Evolutionary conservation across 2,113 vertebrate genomes (phyloP).

Genomic region (Scomber scombrus): DNA sequence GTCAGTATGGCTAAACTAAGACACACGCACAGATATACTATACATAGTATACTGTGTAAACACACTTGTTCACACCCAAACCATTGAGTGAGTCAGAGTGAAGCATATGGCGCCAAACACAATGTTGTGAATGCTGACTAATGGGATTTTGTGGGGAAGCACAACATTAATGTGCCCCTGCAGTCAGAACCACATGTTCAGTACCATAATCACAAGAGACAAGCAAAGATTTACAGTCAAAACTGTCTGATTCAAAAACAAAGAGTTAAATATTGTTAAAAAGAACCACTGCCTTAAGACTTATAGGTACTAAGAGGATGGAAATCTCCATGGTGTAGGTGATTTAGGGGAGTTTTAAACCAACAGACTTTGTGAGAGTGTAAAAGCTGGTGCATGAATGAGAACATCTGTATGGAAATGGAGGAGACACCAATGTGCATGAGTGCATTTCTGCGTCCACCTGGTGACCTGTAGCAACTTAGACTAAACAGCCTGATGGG

Average conservation of each 20-base stretch:
- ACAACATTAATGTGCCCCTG: not conserved
- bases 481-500: constrained; percentile 72
- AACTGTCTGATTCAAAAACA: not conserved
- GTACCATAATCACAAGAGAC: not conserved
- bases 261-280: not conserved
- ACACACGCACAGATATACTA: not conserved
- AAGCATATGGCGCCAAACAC: not conserved
- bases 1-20: constrained; percentile 11
- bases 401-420: too few species aligned
- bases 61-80: constrained; percentile 6
- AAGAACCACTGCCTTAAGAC: too few species aligned
- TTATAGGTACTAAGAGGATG: too few species aligned
- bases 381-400: not conserved
- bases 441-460: not conserved
- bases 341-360: too few species aligned
- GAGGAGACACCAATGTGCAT: not conserved
- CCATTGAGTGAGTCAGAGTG: not conserved
- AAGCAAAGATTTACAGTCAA: not conserved
- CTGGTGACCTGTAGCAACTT: constrained; percentile 39
- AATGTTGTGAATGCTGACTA: constrained; percentile 16
- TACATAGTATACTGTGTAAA: not conserved
- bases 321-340: too few species aligned
- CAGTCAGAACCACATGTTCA: constrained; percentile 14
- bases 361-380: not conserved
- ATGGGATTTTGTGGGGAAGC: constrained; percentile 20